These are phyloP conservation scores for Piprites chloris DNA, from an alignment of 2,113 vertebrate species.

Conservation along the genomic window DNA sequence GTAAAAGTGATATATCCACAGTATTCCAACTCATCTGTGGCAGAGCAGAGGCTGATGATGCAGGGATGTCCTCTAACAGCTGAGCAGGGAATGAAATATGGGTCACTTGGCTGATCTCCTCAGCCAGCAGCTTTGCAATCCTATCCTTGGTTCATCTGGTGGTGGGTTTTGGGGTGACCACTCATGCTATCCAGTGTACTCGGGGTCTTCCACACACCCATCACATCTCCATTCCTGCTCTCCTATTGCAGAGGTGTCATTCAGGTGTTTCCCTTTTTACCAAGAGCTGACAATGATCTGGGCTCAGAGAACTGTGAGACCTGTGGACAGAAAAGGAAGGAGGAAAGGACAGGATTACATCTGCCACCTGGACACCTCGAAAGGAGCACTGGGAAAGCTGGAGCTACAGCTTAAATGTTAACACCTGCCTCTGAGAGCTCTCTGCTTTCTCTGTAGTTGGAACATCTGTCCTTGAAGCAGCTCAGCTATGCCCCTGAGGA, in stretches of 20 bases:
- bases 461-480: conserved; percentile 12
- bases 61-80: neutral
- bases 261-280: neutral
- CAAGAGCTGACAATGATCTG: rapidly evolving
- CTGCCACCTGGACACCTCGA: neutral
- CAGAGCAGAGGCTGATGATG: rapidly evolving
- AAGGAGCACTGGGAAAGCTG: neutral
- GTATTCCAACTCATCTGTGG: neutral
- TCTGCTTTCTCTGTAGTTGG: neutral
- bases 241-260: neutral
- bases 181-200: neutral
- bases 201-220: rapidly evolving
- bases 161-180: neutral
- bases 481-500: neutral
- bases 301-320: neutral
- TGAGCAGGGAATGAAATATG: rapidly evolving
- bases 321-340: neutral
- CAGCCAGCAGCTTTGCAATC: neutral
- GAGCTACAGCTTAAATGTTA: neutral
- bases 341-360: neutral
- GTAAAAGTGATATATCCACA: neutral
- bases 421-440: neutral
- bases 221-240: neutral
- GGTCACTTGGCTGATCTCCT: neutral
- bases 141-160: neutral